Base-by-base conservation (phyloP, 1,140 invertebrate genomes). In the Nylanderia fulva region DNA sequence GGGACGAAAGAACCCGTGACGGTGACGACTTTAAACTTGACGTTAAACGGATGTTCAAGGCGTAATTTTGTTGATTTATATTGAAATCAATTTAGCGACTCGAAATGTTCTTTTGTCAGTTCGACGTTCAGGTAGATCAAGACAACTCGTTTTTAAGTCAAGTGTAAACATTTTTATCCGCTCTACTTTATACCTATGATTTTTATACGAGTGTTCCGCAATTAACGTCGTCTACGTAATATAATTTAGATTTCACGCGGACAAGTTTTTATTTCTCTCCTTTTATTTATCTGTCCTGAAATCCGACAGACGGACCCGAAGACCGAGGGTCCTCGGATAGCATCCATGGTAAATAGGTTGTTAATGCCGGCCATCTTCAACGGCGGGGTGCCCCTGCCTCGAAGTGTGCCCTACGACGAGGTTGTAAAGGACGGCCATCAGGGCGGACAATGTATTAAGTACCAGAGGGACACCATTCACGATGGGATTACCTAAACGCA, bases 391-490 rank as follows among this genome's bases (percentile, higher is more conserved):
- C 39, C 79, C 36, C 58, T 86, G 24, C 84, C 29, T 54, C 71
- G 88, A 88, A 86, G 87, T 90, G 72, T 71, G 63, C 76, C 72
- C 68, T 86, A 85, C 86, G 87, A 92, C 87, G 90, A 92, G 92
- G 91, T 93, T 93, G 90, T 93, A 93, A 93, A 93, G 92, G 92
- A 92, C 86, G 89, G 89, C 88, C 90, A 92, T 93, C 89, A 92
- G 90, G 88, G 89, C 85, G 92, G 92, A 93, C 92, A 93, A 93
- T 93, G 93, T 93, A 93, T 93, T 92, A 93, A 93, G 93, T 93
- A 93, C 90, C 90, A 89, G 83, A 92, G 93, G 92, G 91, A 93
- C 91, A 93, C 92, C 87, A 93, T 93, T 93, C 92, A 93, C 90
- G 64, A 86, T 91, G 92, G 93, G 93, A 93, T 93, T 93, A 87